Evolutionary conservation across 1,140 invertebrate genomes (phyloP), one percentile per base, ranked within the genome.

Genomic region (Trichonephila clavipes): DNA sequence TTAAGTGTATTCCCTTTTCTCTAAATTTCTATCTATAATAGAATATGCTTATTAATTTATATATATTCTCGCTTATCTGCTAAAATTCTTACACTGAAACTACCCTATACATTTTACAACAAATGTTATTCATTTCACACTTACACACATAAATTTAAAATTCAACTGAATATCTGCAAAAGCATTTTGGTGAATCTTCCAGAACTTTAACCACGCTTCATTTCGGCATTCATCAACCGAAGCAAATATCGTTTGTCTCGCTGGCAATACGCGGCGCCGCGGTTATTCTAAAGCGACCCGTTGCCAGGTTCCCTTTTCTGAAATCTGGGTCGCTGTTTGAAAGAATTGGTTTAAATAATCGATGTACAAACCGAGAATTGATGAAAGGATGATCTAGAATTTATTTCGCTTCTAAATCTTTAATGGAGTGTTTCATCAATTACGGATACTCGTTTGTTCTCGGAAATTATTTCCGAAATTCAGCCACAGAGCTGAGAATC

Each of bases 361-460:
- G 69, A 72, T 72, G 69, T 72, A 72, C 69, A 72, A 62, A 24
- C 1, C 10, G n/a, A 24, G 69, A 28, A 72, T 72, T 72, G 69
- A 72, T 72, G 69, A 72, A 72, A 24, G 69, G 69, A 72, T 72
- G 69, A 72, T 72, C 69, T 72, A 72, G 69, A 72, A 72, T 72
- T 72, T 72, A 72, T 72, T 72, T 72, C 69, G 69, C 24, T 24
- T 72, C 69, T 72, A 34, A 72, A 72, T 72, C 69, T 72, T 72
- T 72, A 72, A 72, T 72, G 69, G 28, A 72, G 69, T 72, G 69
- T 72, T 72, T 72, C 69, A 72, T 72, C 69, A 72, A 72, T 72
- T 72, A 72, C 24, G 16, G 69, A 72, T 72, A 28, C n/a, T 28
- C n/a, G 24, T 72, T 72, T 72, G 69, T 72, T 72, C 69, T 12